These are phyloP conservation scores for Orgyia antiqua DNA, from an alignment of 2,888 invertebrate genomes.

Conservation along the genomic window DNA sequence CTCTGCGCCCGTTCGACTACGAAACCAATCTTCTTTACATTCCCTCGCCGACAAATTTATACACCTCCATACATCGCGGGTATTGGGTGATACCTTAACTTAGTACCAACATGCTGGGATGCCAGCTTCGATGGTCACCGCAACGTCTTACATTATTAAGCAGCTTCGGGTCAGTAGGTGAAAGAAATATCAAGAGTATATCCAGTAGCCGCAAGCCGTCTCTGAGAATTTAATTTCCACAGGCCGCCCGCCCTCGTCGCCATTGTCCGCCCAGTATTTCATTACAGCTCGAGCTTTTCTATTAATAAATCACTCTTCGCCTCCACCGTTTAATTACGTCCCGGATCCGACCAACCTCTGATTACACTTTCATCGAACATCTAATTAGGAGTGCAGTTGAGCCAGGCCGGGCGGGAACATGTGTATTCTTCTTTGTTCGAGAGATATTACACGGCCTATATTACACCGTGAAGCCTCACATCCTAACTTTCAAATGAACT, in stretches of 20 bases:
- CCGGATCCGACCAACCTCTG: conserved; percentile 73
- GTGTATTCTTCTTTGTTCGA: conserved; percentile 69
- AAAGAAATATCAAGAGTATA: conserved; percentile 59
- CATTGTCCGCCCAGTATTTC: conserved; percentile 78
- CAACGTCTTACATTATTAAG: conserved; percentile 57
- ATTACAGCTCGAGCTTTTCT: conserved; percentile 77
- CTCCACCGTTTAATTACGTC: conserved; percentile 75
- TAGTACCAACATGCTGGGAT: conserved; percentile 15
- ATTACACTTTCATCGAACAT: conserved; percentile 78
- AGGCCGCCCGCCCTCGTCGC: conserved; percentile 63
- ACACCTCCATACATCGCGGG: conserved; percentile 66
- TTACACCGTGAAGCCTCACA: conserved; percentile 50
- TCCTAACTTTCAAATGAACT: conserved; percentile 63
- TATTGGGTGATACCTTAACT: conserved; percentile 43
- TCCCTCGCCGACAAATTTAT: conserved; percentile 75
- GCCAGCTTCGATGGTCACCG: conserved; percentile 27
- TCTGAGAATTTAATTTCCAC: conserved; percentile 76
- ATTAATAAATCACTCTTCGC: conserved; percentile 79
- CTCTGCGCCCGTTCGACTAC: conserved; percentile 57
- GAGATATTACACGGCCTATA: conserved; percentile 64
- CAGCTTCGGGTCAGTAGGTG: conserved; percentile 32
- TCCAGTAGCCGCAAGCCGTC: conserved; percentile 45
- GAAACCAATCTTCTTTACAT: conserved; percentile 76
- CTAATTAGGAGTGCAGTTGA: conserved; percentile 75
- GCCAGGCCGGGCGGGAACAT: conserved; percentile 44